Evolutionary conservation across 1,140 invertebrate genomes (phyloP).

Genomic region (Drosophila carrolli): DNA sequence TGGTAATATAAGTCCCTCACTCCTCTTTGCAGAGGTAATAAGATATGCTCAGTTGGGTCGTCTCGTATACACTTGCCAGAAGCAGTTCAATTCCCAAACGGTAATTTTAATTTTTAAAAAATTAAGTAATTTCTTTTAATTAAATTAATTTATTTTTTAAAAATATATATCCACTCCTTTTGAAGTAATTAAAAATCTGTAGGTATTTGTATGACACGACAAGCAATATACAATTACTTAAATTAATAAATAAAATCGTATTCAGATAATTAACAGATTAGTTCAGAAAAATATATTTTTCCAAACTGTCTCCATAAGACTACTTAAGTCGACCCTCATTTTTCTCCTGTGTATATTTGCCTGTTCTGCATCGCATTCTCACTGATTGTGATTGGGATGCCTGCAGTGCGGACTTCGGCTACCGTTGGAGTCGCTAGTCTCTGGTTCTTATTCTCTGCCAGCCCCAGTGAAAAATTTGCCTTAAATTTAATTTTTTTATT

Average conservation of each 20-base stretch:
- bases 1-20: constrained; percentile 15
- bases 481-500: constrained; percentile 50
- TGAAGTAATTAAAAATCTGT: too few relatives aligned
- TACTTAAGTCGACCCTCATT: not conserved
- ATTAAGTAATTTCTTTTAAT: too few relatives aligned
- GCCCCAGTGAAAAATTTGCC: constrained; percentile 46
- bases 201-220: too few relatives aligned
- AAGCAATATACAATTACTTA: too few relatives aligned
- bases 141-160: too few relatives aligned
- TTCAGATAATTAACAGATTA: too few relatives aligned
- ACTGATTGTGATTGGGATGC: constrained; percentile 52
- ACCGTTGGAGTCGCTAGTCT: constrained; percentile 43
- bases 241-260: too few relatives aligned
- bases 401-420: constrained; percentile 65
- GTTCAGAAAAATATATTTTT: too few relatives aligned
- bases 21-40: constrained; percentile 72
- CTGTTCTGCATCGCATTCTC: constrained; percentile 32
- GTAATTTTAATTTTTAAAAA: too few relatives aligned
- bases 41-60: constrained; percentile 62
- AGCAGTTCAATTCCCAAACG: too few relatives aligned
- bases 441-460: constrained; percentile 28
- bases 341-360: constrained; percentile 8
- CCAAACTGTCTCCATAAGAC: too few relatives aligned
- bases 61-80: constrained; percentile 4
- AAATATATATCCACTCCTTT: too few relatives aligned